Percentiles rank a stretch among this genome's conserved stretches.
Evolutionary conservation across 2,113 vertebrate genomes (phyloP).

Genomic region (Patagioenas fasciata): DNA sequence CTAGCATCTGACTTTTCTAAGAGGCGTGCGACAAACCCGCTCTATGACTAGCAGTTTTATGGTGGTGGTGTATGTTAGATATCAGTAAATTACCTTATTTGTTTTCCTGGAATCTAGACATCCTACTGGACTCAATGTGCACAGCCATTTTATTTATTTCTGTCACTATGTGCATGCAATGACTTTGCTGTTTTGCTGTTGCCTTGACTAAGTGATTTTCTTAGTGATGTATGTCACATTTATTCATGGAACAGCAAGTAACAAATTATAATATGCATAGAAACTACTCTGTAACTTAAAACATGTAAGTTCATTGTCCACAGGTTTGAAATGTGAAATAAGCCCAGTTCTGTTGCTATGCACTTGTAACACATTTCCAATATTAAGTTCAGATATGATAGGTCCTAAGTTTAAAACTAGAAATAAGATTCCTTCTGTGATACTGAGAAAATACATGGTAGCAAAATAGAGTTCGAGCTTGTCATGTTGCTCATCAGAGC

Average conservation of each 20-base stretch:
- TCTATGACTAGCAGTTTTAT: not conserved
- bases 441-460: not conserved
- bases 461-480: not conserved
- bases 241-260: not conserved
- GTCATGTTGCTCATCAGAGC: not conserved
- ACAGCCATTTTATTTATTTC: not conserved
- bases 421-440: not conserved
- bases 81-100: not conserved
- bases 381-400: not conserved
- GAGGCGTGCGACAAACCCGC: not conserved
- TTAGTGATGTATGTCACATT: not conserved
- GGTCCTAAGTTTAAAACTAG: not conserved
- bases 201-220: not conserved
- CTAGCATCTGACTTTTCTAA: not conserved
- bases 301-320: not conserved
- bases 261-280: not conserved
- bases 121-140: not conserved
- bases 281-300: not conserved
- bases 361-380: not conserved
- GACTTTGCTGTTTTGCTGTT: not conserved
- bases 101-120: not conserved
- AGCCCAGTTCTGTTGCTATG: not conserved
- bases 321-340: not conserved
- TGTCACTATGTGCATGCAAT: not conserved
- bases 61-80: not conserved